phyloP scores from a whole-genome alignment of 2,797 vertebrate genomes.

The Pangasius macronema region DNA sequence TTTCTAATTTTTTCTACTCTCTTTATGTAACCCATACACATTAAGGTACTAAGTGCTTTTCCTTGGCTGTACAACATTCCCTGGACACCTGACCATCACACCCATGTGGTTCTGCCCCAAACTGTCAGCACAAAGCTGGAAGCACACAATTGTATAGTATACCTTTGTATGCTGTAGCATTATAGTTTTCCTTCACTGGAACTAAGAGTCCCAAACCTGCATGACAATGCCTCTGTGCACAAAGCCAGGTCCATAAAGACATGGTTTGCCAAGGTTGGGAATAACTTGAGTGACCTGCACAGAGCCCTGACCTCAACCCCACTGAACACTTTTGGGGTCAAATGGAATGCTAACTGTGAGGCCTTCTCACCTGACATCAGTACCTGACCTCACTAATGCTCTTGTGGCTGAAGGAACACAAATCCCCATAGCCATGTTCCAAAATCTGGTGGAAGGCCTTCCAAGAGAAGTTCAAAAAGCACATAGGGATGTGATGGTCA shows the following conservation, averaged over 20 bases:
- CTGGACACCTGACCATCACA: background rate
- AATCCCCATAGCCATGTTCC: background rate
- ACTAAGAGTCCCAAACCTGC: background rate
- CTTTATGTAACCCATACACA: background rate
- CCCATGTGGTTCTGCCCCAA: background rate
- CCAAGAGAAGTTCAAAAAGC: background rate
- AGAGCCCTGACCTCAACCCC: background rate
- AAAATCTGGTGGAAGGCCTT: background rate
- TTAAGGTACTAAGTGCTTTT: background rate
- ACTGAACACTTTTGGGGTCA: background rate
- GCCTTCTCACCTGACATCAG: background rate
- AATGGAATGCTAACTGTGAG: background rate
- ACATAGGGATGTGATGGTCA: background rate
- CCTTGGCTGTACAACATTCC: background rate
- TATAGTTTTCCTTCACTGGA: background rate
- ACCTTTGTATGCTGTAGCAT: too few relatives aligned
- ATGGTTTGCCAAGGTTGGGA: background rate
- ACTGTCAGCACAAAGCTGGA: background rate
- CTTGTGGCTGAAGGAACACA: background rate
- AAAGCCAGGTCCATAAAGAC: background rate
- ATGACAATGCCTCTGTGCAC: background rate
- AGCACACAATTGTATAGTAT: background rate
- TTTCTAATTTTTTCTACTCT: background rate
- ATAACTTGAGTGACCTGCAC: background rate
- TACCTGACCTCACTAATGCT: background rate